phyloP scores from a whole-genome alignment of 2,797 vertebrate species.

The Gymnothorax reevesii region DNA sequence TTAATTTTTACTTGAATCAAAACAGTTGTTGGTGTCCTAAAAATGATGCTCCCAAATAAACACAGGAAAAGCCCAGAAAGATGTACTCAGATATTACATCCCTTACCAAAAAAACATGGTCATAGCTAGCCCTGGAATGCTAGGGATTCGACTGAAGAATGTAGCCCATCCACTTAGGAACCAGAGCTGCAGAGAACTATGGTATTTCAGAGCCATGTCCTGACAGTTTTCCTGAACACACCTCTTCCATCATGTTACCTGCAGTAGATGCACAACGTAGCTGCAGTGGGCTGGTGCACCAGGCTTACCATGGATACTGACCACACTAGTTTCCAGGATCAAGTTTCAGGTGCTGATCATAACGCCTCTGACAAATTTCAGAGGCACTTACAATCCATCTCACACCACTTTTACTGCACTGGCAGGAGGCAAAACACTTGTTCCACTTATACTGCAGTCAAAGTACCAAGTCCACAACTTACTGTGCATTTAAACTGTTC shows the following conservation, averaged over 20 bases:
- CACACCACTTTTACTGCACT: background rate
- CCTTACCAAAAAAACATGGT: too few species aligned
- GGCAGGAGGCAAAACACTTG: background rate
- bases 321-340: background rate
- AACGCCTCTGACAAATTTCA: background rate
- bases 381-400: background rate
- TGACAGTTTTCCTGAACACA: background rate
- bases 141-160: too few species aligned
- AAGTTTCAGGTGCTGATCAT: background rate
- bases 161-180: too few species aligned
- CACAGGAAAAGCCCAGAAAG: too few species aligned
- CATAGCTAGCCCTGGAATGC: too few species aligned
- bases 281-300: background rate
- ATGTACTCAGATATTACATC: too few species aligned
- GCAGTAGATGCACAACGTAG: background rate
- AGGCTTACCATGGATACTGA: background rate
- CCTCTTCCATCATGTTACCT: background rate
- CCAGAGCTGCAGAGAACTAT: background rate
- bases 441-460: background rate
- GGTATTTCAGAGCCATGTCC: background rate
- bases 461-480: background rate
- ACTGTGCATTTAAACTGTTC: background rate
- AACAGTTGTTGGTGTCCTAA: too few species aligned
- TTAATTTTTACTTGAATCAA: too few species aligned
- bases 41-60: too few species aligned